phyloP scores from a whole-genome alignment of 1,140 invertebrate genomes.

The Coenobita brevimanus region DNA sequence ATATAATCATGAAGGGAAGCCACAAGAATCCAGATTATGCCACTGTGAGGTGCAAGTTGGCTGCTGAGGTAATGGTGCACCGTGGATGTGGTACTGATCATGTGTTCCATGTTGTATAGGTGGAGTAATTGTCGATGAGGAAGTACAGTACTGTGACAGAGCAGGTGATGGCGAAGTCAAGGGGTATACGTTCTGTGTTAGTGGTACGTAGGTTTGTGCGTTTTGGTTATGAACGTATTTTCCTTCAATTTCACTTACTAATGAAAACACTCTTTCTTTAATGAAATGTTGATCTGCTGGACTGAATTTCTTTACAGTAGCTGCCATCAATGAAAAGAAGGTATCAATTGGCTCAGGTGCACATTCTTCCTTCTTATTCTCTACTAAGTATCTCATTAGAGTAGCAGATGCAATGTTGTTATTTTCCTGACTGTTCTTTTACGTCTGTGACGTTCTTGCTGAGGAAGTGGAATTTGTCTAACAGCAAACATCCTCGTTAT shows the following conservation, averaged over 20 bases:
- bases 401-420: conserved; percentile 5
- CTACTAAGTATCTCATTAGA: conserved; percentile 4
- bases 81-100: not conserved
- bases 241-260: conserved; percentile 50
- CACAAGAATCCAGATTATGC: not conserved
- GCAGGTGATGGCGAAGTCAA: too few species aligned
- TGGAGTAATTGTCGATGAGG: conserved; percentile 8
- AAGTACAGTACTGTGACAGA: conserved; percentile 29
- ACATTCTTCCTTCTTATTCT: not conserved
- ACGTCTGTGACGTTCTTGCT: conserved; percentile 19
- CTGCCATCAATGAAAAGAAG: conserved; percentile 39
- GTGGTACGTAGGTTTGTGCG: not conserved
- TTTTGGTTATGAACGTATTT: conserved; percentile 45
- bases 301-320: too few species aligned
- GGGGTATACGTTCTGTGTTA: conserved; percentile 5
- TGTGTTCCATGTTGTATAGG: conserved; percentile 6
- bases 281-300: conserved; percentile 48
- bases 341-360: conserved; percentile 38
- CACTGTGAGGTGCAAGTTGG: not conserved
- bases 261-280: conserved; percentile 48
- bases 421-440: conserved; percentile 15
- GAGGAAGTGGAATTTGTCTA: conserved; percentile 24
- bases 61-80: not conserved
- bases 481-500: not conserved
- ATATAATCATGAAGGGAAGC: not conserved